A percentile compares a stretch with the other conserved stretches of the same genome.
phyloP scores from a whole-genome alignment of 2,888 invertebrate species.

The Trimorus sp. region DNA sequence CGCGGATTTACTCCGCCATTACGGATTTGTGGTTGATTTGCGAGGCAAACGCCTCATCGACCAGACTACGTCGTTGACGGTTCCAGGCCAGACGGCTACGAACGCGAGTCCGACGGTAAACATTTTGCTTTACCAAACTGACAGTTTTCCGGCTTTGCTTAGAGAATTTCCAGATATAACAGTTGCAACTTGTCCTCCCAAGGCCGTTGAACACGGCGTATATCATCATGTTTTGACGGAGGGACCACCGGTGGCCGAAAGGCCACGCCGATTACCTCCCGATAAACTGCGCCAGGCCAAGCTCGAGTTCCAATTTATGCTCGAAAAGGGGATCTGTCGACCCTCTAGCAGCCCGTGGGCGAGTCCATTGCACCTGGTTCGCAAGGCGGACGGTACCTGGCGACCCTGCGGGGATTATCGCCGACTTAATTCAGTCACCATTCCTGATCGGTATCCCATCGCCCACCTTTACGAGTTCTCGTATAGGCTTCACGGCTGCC shows the following conservation, averaged over 20 bases:
- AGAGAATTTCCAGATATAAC: conserved; percentile 25
- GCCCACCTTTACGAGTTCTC: conserved; percentile 65
- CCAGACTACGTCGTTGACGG: not conserved
- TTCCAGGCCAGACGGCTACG: not conserved
- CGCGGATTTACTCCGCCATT: conserved; percentile 71
- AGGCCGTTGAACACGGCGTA: not conserved
- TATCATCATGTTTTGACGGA: conserved; percentile 67
- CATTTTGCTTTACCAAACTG: not conserved
- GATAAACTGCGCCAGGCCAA: conserved; percentile 74
- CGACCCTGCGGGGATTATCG: conserved; percentile 69
- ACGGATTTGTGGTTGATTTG: conserved; percentile 12
- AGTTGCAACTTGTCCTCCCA: not conserved
- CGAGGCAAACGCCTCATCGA: not conserved
- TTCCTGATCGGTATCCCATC: conserved; percentile 71
- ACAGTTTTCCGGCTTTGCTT: not conserved
- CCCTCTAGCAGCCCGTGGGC: too few relatives aligned
- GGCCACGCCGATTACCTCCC: conserved; percentile 74
- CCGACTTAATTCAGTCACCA: too few relatives aligned
- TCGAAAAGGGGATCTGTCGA: conserved; percentile 78
- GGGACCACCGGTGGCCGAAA: conserved; percentile 76
- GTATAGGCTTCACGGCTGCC: conserved; percentile 49
- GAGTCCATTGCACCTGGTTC: conserved; percentile 74
- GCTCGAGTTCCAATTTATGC: conserved; percentile 74
- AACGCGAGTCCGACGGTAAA: not conserved
- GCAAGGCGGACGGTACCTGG: conserved; percentile 56